phyloP scores from a whole-genome alignment of 1,140 invertebrate species.

The Meloidogyne exigua region DNA sequence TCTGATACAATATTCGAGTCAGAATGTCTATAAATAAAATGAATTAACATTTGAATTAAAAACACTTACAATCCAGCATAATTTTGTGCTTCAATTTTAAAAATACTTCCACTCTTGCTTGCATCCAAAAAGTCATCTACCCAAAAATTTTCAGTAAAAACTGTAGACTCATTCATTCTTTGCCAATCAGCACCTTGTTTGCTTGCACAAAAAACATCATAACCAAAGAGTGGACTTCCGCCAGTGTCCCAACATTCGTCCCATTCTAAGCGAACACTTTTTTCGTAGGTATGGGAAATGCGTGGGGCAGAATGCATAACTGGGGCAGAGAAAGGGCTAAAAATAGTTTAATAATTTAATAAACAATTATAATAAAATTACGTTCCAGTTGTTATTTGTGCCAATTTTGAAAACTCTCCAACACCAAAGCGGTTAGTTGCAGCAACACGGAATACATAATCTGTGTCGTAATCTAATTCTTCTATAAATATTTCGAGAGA shows the following conservation, averaged over 20 bases:
- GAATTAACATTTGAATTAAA: background rate
- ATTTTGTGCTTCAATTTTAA: constrained; percentile 67
- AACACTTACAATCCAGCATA: background rate
- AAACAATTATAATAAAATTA: background rate
- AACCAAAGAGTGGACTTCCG: constrained; percentile 88
- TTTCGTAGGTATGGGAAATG: constrained; percentile 31
- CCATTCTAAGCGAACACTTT: constrained; percentile 75
- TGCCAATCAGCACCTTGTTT: constrained; percentile 67
- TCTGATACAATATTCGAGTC: constrained; percentile 52
- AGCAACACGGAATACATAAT: constrained; percentile 55
- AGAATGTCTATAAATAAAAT: constrained; percentile 28
- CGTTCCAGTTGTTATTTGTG: constrained; percentile 49
- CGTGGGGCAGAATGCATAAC: constrained; percentile 41
- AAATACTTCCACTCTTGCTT: constrained; percentile 86
- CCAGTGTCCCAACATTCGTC: constrained; percentile 87
- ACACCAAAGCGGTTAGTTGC: constrained; percentile 56
- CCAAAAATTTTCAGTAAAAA: constrained; percentile 84
- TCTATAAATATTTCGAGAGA: constrained; percentile 49
- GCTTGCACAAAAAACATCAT: constrained; percentile 92
- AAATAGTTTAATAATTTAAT: background rate
- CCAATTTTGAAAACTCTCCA: constrained; percentile 49
- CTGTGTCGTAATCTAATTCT: constrained; percentile 57
- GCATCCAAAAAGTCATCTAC: constrained; percentile 76
- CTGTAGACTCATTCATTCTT: constrained; percentile 77
- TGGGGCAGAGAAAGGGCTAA: constrained; percentile 49